phyloP scores from a whole-genome alignment of 37 sponge, comb jelly and placozoan genomes.

The Mnemiopsis leidyi region DNA sequence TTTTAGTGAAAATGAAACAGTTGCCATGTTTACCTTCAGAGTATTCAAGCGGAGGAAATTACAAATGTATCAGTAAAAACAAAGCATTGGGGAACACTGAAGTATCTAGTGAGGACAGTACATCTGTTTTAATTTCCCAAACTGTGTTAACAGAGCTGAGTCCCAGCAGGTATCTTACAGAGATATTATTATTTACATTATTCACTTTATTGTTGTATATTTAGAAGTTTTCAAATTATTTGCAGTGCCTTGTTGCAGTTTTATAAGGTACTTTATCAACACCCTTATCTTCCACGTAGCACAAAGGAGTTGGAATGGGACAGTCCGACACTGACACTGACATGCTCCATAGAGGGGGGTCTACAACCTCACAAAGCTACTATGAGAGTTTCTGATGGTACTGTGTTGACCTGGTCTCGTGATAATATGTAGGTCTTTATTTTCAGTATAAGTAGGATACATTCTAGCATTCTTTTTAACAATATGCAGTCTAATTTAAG shows the following conservation, averaged over 20 bases:
- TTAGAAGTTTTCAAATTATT: no score
- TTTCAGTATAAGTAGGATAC: background rate
- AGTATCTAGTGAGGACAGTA: background rate
- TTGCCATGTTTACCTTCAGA: no score
- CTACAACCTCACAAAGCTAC: background rate
- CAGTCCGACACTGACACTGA: background rate
- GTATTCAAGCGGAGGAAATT: background rate
- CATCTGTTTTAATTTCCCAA: background rate
- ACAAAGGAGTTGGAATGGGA: background rate
- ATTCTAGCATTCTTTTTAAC: no score
- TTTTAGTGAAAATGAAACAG: no score
- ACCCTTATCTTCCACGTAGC: no score
- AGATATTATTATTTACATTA: no score
- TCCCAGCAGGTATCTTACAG: background rate
- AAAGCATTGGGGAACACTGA: background rate
- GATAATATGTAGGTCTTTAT: background rate
- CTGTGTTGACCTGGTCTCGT: background rate
- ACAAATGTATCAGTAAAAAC: conserved; percentile 24
- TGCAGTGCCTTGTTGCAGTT: no score
- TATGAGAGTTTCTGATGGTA: background rate
- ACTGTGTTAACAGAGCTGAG: background rate
- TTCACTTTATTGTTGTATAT: no score
- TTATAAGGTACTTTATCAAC: no score
- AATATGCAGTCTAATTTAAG: no score
- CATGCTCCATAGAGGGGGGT: background rate